Conservation (phyloP, 2,113 vertebrate genomes). For the Sinocyclocheilus anophthalmus region DNA sequence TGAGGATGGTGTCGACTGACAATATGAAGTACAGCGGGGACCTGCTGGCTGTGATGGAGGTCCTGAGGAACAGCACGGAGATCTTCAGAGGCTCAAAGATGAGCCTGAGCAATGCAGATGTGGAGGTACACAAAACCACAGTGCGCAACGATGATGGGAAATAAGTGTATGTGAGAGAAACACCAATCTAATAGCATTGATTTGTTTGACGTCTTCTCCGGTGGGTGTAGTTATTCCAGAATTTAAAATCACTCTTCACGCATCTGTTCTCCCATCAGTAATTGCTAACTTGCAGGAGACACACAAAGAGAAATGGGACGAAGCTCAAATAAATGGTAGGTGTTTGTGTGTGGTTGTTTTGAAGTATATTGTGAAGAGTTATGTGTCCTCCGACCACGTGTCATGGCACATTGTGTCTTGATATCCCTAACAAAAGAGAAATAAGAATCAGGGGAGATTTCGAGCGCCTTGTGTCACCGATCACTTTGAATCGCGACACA, state of each 20-base stretch:
- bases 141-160: background rate
- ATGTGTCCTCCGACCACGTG: slow-evolving; percentile 5
- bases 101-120: slow-evolving; percentile 84
- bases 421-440: background rate
- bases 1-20: slow-evolving; percentile 89
- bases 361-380: background rate
- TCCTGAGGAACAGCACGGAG: slow-evolving; percentile 91
- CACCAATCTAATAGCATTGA: background rate
- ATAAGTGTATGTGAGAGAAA: background rate
- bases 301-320: slow-evolving; percentile 94
- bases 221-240: no score
- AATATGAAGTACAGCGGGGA: slow-evolving; percentile 94
- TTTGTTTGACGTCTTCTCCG: slow-evolving; percentile 58
- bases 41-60: slow-evolving; percentile 87
- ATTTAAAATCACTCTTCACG: no score
- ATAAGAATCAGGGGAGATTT: background rate
- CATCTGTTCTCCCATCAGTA: slow-evolving; percentile 95
- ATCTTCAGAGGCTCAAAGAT: slow-evolving; percentile 86
- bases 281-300: slow-evolving; percentile 92
- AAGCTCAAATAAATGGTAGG: slow-evolving; percentile 93
- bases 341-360: slow-evolving; percentile 68
- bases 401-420: background rate
- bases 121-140: slow-evolving; percentile 80
- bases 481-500: no score
- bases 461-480: no score